These are phyloP conservation scores for Troides helena DNA, from an alignment of 2,888 invertebrate genomes.

Conservation along the genomic window DNA sequence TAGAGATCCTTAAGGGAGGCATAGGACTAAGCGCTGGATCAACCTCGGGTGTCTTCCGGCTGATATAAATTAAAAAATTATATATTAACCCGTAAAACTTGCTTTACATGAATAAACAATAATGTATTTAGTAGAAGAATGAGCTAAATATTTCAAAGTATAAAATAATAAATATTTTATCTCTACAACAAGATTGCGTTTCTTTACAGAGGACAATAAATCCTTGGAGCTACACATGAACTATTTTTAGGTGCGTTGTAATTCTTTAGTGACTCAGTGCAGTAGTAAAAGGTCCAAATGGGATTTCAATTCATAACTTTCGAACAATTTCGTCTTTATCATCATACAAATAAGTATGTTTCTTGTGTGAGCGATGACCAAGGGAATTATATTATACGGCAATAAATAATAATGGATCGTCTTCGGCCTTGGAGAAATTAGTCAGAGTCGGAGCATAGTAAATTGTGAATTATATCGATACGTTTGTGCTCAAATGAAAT, in stretches of 20 bases:
- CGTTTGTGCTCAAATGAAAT: constrained; percentile 7
- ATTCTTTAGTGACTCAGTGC: constrained; percentile 62
- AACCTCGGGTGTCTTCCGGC: too few species aligned
- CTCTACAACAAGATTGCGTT: constrained; percentile 40
- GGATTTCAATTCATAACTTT: constrained; percentile 45
- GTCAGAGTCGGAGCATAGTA: constrained; percentile 59
- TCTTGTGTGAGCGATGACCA: constrained; percentile 36
- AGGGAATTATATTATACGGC: constrained; percentile 61
- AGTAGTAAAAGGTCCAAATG: constrained; percentile 61
- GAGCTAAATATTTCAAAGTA: constrained; percentile 2
- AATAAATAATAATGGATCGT: constrained; percentile 78
- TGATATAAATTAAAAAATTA: too few species aligned
- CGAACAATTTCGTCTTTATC: constrained; percentile 46
- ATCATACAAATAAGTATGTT: constrained; percentile 43
- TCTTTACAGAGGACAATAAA: constrained; percentile 40
- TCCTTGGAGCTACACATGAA: constrained; percentile 43
- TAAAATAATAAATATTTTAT: constrained; percentile 31
- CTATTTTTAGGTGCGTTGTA: constrained; percentile 65
- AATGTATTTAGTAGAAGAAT: background rate
- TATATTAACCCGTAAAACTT: too few species aligned
- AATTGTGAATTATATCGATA: constrained; percentile 38
- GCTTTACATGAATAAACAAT: too few species aligned
- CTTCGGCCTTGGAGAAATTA: constrained; percentile 75
- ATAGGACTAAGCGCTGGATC: too few species aligned
- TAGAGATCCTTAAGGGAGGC: too few species aligned